Percentiles rank a stretch among this genome's conserved stretches.
phyloP scores from a whole-genome alignment of 1,140 invertebrate species.

The Phocides pigmalion region DNA sequence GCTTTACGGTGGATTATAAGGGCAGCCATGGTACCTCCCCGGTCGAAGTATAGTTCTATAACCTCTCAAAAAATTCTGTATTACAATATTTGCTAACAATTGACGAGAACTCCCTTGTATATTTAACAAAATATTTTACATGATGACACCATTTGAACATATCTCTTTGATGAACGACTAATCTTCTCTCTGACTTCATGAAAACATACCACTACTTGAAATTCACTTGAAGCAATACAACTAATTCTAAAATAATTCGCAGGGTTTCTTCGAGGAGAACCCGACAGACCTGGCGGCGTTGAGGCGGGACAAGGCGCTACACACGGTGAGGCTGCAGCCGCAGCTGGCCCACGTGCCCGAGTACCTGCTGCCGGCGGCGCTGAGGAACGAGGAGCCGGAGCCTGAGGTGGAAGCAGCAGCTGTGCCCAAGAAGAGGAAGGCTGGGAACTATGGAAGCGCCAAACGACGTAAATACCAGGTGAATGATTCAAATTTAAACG shows the following conservation, averaged over 20 bases:
- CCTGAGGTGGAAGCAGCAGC: conserved; percentile 66
- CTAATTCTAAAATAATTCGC: conserved; percentile 34
- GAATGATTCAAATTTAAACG: too few relatives aligned
- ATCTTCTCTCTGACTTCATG: conserved; percentile 72
- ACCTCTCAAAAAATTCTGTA: too few relatives aligned
- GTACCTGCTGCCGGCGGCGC: conserved; percentile 93
- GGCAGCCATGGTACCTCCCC: too few relatives aligned
- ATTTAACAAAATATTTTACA: conserved; percentile 23
- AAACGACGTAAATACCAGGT: conserved; percentile 79
- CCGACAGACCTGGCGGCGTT: conserved; percentile 95
- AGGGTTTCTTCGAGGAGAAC: conserved; percentile 97
- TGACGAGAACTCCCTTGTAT: too few relatives aligned
- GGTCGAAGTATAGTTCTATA: too few relatives aligned
- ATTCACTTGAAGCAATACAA: background rate
- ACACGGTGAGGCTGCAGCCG: conserved; percentile 92
- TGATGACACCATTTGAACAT: conserved; percentile 65
- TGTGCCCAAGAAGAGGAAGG: conserved; percentile 59
- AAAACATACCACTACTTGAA: background rate
- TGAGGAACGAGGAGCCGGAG: conserved; percentile 85
- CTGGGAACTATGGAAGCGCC: conserved; percentile 59
- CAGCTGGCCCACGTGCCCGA: conserved; percentile 97
- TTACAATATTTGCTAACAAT: too few relatives aligned
- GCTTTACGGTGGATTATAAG: too few relatives aligned
- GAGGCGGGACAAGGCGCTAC: conserved; percentile 96
- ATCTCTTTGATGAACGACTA: conserved; percentile 77